Percentiles rank a stretch among this genome's conserved stretches.
Conservation (phyloP, 2,797 vertebrate species). For the Tenualosa thibaudeaui region DNA sequence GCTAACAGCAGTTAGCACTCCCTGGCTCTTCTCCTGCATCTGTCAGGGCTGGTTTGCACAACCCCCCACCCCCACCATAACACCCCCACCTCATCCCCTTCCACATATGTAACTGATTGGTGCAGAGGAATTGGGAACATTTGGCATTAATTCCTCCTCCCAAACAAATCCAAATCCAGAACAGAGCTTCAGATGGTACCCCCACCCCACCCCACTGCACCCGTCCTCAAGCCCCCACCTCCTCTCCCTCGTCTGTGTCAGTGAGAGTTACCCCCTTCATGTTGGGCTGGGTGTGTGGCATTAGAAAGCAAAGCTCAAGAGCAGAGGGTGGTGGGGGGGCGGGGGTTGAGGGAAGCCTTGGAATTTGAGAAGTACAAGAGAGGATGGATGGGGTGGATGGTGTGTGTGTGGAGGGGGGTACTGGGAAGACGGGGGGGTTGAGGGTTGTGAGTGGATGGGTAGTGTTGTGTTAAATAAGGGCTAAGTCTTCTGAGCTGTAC, state of each 20-base stretch:
- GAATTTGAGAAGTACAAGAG: neutral
- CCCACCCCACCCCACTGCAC: neutral
- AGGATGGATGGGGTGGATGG: slow-evolving; percentile 36
- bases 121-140: slow-evolving; percentile 42
- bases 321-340: neutral
- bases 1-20: neutral
- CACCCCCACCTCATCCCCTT: neutral
- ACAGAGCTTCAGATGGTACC: slow-evolving; percentile 2
- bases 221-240: too few relatives aligned
- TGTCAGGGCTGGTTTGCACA: neutral
- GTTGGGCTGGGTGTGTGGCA: slow-evolving; percentile 37
- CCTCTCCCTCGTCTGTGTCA: neutral
- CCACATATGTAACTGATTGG: neutral
- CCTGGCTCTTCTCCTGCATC: neutral
- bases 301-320: slow-evolving; percentile 44
- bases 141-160: slow-evolving; percentile 60
- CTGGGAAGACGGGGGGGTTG: neutral
- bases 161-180: slow-evolving; percentile 45
- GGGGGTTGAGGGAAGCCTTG: neutral
- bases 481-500: neutral
- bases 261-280: neutral
- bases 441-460: neutral
- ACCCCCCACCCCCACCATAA: neutral
- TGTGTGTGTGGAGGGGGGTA: slow-evolving; percentile 33
- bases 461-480: slow-evolving; percentile 19